A percentile compares a stretch with the other conserved stretches of the same genome.
Evolutionary conservation across 2,113 vertebrate genomes (phyloP).

Genomic region (Agapornis roseicollis): DNA sequence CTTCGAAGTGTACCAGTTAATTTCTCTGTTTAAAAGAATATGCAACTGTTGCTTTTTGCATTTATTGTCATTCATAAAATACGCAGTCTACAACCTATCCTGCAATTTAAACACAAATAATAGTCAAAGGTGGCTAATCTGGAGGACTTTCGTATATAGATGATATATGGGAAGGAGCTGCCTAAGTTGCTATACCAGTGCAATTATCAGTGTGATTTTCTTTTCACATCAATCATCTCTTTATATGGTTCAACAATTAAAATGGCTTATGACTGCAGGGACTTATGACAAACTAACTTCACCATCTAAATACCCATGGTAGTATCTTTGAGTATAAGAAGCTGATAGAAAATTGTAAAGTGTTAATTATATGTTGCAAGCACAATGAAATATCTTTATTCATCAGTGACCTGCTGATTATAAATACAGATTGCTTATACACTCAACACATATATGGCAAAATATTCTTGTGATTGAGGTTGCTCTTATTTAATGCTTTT

Average conservation of each 20-base stretch:
- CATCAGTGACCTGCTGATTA: constrained; percentile 39
- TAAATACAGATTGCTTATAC: not conserved
- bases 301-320: constrained; percentile 36
- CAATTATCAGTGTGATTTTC: not conserved
- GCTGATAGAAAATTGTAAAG: constrained; percentile 53
- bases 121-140: constrained; percentile 75
- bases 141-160: constrained; percentile 41
- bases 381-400: constrained; percentile 7
- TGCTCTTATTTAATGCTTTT: not conserved
- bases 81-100: constrained; percentile 30
- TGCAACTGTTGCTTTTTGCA: constrained; percentile 46
- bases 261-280: constrained; percentile 39
- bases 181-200: not conserved
- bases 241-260: constrained; percentile 57
- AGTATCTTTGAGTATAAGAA: constrained; percentile 1
- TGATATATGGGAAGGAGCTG: constrained; percentile 56
- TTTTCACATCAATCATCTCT: constrained; percentile 59
- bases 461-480: not conserved
- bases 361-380: constrained; percentile 67
- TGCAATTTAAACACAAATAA: constrained; percentile 76
- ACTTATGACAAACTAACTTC: constrained; percentile 25
- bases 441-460: not conserved
- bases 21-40: constrained; percentile 17
- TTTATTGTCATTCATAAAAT: constrained; percentile 56
- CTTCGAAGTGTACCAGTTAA: not conserved